Base-by-base conservation (phyloP, 2,888 invertebrate species). In the Zaprionus obscuricornis region DNA sequence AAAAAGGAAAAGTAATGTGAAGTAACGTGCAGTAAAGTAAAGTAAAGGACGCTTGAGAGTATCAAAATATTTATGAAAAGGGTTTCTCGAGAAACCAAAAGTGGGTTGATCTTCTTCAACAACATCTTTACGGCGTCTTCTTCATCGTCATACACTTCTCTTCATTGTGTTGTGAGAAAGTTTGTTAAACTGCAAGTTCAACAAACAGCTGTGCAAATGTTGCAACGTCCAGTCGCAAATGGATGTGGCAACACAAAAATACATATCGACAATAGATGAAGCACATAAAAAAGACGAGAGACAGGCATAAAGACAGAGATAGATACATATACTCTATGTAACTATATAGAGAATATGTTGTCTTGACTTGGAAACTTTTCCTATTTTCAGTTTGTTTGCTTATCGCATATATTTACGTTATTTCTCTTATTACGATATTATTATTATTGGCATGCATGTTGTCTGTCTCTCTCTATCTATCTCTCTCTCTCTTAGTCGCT, bases 61-160 rank as follows among this genome's bases (percentile, higher is more conserved):
- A 17, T 73, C 68, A 73, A 45, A 71, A 73, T 71, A 71, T 73
- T 73, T 59, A 55, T 55, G 39, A 52, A 37, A 66, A 71, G 55
- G 70, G 70, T 47, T 64, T 5, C 24, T 4, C 5, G 24, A 8
- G 8, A 6, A 5, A 24, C 5, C 24, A 50, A 13, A 34, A 57
- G 39, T 51, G 50, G 27, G 16, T 31, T 20, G 40, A 33, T 14
- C 24, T 37, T 14, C 39, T 3, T n/a, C 11, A n/a, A n/a, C n/a
- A n/a, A n/a, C n/a, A n/a, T n/a, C n/a, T n/a, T n/a, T n/a, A n/a
- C n/a, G n/a, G n/a, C n/a, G n/a, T n/a, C n/a, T n/a, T n/a, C n/a
- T n/a, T n/a, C n/a, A n/a, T n/a, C n/a, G n/a, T n/a, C n/a, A n/a
- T n/a, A n/a, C n/a, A n/a, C n/a, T n/a, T n/a, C n/a, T n/a, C n/a